Base-by-base conservation (phyloP, 2,888 invertebrate genomes). In the Pheosia tremula region DNA sequence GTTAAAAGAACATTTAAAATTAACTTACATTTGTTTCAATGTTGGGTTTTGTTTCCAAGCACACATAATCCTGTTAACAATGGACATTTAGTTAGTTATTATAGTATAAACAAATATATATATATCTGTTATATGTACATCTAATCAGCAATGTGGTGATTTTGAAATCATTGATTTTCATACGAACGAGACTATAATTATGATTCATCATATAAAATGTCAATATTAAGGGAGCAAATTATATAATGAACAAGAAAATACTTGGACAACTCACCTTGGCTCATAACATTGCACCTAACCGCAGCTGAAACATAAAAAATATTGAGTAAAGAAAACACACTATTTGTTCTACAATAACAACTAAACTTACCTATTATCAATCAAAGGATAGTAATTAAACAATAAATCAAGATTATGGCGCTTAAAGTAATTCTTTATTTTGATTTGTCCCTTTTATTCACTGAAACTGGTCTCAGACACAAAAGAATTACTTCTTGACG, bases 401-500 rank as follows among this genome's bases (percentile, higher is more conserved):
- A 87, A 86, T 78, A 83, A 91, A 80, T 89, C 84, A 86, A 69
- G 69, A 64, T 24, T 41, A 56, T 54, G 8, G 36, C 37, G 11
- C 52, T 36, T 36, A 76, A 78, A 90, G 90, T 92, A 93, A 93
- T 88, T 86, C 91, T 93, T 93, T 93, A 91, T 90, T 91, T 81
- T 75, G 72, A 83, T 76, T 79, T 83, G 91, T 89, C 87, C 85
- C 80, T 84, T 71, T 81, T 71, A 66, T 79, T 86, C 82, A 82
- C 84, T 85, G 84, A 83, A 82, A 81, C 80, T 82, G 80, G 68
- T 69, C 75, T 84, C 81, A 86, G 86, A 84, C 84, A 90, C 87
- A 87, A 89, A 87, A 86, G 90, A 93, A 92, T 94, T 95, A 95
- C 91, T 94, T 94, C 89, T 91, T 92, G 61, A 91, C 93, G 76